These are phyloP conservation scores for Lepidurus packardi DNA, from an alignment of 1,140 invertebrate genomes.

Conservation along the genomic window DNA sequence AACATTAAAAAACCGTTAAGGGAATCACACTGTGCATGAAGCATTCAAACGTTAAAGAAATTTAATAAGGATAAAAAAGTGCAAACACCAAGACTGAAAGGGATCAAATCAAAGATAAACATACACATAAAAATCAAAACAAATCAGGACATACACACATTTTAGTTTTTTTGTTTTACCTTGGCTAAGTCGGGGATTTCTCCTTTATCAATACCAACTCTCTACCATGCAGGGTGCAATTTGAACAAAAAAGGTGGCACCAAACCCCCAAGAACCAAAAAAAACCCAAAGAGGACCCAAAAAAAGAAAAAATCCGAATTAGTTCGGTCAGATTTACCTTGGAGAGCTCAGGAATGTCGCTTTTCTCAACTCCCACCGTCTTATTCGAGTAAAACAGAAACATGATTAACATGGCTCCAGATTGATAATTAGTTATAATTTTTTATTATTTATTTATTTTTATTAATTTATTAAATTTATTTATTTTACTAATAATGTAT, in stretches of 20 bases:
- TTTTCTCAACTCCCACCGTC: constrained; percentile 40
- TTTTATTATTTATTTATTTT: too few species aligned
- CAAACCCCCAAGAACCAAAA: constrained; percentile 30
- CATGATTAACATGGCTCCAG: background rate
- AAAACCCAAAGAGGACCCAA: background rate
- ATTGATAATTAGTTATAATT: constrained; percentile 19
- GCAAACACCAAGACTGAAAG: constrained; percentile 24
- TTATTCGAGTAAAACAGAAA: constrained; percentile 30
- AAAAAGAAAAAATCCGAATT: background rate
- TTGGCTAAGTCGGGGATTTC: constrained; percentile 98
- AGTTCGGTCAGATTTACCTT: constrained; percentile 36
- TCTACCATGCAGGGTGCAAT: constrained; percentile 53
- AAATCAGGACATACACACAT: background rate
- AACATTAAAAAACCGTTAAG: background rate
- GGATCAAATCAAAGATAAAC: background rate
- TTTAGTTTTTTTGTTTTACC: constrained; percentile 46
- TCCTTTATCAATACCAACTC: constrained; percentile 97
- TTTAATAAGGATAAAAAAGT: too few species aligned
- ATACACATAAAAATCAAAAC: background rate
- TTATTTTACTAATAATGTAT: too few species aligned
- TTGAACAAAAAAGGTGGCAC: background rate
- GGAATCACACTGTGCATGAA: too few species aligned
- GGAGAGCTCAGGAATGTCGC: constrained; percentile 40
- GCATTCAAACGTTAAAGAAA: too few species aligned
- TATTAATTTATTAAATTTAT: too few species aligned